Conservation (phyloP, 1,140 invertebrate species). For the Belonocnema kinseyi region DNA sequence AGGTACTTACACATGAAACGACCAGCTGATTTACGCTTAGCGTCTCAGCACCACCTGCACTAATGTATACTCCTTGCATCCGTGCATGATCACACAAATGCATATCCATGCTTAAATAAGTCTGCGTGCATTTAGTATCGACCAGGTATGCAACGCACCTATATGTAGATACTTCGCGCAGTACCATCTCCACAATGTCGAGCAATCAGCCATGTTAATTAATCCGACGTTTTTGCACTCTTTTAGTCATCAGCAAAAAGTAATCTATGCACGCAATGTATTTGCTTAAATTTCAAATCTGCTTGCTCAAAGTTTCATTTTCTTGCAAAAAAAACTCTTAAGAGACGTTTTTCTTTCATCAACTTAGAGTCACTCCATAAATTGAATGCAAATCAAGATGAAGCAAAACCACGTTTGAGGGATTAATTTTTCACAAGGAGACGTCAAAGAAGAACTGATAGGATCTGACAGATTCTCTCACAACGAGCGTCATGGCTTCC, state of each 20-base stretch:
- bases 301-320: not conserved
- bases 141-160: not conserved
- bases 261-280: not conserved
- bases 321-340: not conserved
- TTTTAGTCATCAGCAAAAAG: not conserved
- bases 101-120: not conserved
- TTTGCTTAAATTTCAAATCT: too few relatives aligned
- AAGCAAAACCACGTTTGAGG: not conserved
- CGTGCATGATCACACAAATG: not conserved
- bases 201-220: constrained; percentile 8
- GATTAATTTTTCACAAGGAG: constrained; percentile 4
- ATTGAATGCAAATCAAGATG: not conserved
- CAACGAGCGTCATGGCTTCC: not conserved
- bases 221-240: not conserved
- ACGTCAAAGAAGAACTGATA: not conserved
- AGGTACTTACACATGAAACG: constrained; percentile 43
- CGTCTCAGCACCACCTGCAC: constrained; percentile 36
- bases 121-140: not conserved
- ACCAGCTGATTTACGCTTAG: constrained; percentile 46
- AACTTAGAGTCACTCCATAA: not conserved
- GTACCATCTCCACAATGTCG: not conserved
- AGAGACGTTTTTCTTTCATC: not conserved
- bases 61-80: not conserved
- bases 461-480: not conserved
- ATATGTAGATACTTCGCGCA: not conserved